Conservation (phyloP, 2,797 vertebrate genomes). For the Okamejei kenojei region DNA sequence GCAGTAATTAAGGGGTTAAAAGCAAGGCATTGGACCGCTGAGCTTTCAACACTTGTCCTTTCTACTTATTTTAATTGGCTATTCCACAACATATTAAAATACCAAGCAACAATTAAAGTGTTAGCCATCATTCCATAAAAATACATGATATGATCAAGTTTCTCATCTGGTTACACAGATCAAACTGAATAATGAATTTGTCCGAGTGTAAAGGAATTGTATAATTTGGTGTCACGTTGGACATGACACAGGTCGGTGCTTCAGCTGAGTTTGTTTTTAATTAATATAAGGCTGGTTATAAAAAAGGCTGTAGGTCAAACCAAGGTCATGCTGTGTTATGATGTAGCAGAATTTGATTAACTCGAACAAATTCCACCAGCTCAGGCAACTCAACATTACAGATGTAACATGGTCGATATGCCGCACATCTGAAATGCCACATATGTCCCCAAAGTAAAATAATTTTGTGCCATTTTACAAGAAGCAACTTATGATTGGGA, state of each 20-base stretch:
- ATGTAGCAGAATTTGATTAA: conserved; percentile 13
- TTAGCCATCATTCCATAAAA: background rate
- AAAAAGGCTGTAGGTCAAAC: conserved; percentile 6
- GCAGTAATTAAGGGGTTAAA: background rate
- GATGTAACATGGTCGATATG: background rate
- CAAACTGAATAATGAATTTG: conserved; percentile 18
- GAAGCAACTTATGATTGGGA: conserved; percentile 23
- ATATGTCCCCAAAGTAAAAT: conserved; percentile 23
- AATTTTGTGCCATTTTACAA: background rate
- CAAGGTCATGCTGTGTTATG: background rate
- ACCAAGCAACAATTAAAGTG: background rate
- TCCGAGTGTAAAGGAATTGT: background rate
- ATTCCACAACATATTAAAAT: background rate
- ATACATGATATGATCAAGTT: background rate
- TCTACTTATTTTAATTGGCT: background rate
- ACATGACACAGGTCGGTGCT: background rate
- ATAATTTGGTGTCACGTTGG: background rate
- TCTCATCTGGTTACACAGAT: background rate
- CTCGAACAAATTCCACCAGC: background rate
- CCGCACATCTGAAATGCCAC: conserved; percentile 1
- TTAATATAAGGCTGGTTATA: background rate
- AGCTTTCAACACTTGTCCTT: background rate
- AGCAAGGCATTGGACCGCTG: background rate
- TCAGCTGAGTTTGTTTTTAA: conserved; percentile 19
- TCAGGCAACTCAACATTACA: background rate